Percentiles rank a stretch among this genome's conserved stretches.
These are phyloP conservation scores for Nephrotoma appendiculata DNA, from an alignment of 2,888 invertebrate genomes.

Conservation along the genomic window DNA sequence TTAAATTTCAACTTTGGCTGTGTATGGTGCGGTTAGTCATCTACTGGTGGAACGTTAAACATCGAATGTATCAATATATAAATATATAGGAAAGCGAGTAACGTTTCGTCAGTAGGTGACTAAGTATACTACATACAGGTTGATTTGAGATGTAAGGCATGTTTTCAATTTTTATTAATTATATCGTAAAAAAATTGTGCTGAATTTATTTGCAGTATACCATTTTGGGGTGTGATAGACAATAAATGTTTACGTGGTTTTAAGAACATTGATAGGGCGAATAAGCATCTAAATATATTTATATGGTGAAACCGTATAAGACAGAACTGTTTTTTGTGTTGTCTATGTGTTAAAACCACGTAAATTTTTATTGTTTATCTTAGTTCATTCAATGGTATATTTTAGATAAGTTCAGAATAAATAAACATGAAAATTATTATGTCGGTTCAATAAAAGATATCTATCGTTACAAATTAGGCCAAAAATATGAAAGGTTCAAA, in stretches of 20 bases:
- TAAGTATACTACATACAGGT: background rate
- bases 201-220: background rate
- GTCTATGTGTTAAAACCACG: background rate
- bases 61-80: background rate
- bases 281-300: background rate
- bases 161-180: background rate
- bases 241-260: background rate
- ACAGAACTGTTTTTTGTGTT: background rate
- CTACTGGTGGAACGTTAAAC: background rate
- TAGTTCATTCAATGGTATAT: background rate
- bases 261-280: background rate
- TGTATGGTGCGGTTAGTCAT: background rate
- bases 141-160: background rate
- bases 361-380: background rate
- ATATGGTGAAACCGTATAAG: background rate
- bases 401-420: background rate
- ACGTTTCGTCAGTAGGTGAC: background rate
- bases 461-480: no score
- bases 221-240: background rate
- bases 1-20: background rate
- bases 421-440: background rate
- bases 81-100: background rate
- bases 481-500: no score
- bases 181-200: background rate
- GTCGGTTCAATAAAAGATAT: background rate